Conservation (phyloP, 2,888 invertebrate genomes). For the Nemoura dubitans region DNA sequence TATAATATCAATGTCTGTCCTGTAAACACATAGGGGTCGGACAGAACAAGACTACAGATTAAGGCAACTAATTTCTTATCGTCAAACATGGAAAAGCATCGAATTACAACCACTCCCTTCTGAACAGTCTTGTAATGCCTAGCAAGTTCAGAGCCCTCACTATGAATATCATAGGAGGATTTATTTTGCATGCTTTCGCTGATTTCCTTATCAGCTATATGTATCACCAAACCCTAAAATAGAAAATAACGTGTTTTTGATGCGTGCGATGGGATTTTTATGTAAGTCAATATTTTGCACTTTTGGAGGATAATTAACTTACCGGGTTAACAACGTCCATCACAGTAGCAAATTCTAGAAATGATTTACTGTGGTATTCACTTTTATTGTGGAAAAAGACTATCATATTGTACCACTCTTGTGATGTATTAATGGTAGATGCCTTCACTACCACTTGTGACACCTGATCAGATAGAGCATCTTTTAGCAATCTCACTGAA, state of each 20-base stretch:
- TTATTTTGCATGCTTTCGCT: conserved; percentile 53
- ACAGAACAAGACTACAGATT: conserved; percentile 52
- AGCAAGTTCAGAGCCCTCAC: conserved; percentile 53
- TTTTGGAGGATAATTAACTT: background rate
- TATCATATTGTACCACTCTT: conserved; percentile 52
- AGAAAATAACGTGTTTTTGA: background rate
- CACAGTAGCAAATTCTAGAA: conserved; percentile 53
- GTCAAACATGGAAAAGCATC: conserved; percentile 53
- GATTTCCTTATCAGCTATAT: conserved; percentile 53
- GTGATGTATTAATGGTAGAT: background rate
- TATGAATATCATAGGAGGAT: conserved; percentile 54
- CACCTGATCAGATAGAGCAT: conserved; percentile 50
- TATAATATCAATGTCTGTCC: conserved; percentile 55
- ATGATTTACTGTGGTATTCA: conserved; percentile 50
- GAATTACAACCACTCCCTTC: conserved; percentile 55
- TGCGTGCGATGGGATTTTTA: background rate
- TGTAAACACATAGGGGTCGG: conserved; percentile 53
- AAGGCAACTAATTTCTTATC: conserved; percentile 52
- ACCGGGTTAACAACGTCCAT: conserved; percentile 54
- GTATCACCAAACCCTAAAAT: conserved; percentile 53
- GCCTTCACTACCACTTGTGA: conserved; percentile 44
- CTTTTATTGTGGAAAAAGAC: conserved; percentile 54
- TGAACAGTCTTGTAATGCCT: conserved; percentile 54
- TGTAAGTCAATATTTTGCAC: too few relatives aligned
- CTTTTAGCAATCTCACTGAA: conserved; percentile 50